These are phyloP conservation scores for Trematocara zebra DNA, from an alignment of 2,113 vertebrate species.

Conservation along the genomic window DNA sequence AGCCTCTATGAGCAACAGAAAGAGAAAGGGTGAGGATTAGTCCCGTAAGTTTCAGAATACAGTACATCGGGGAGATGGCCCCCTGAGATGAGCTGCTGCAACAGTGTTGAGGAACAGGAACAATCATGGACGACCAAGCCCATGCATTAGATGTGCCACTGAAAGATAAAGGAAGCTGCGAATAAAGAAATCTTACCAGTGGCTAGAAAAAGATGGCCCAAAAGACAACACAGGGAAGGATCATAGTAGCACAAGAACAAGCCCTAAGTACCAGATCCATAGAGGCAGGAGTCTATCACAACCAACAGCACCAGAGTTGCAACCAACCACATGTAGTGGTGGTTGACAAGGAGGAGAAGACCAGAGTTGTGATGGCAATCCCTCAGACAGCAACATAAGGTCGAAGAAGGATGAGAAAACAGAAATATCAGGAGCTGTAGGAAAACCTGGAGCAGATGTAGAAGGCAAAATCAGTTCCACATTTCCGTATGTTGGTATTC, in stretches of 20 bases:
- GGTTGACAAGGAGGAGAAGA: not conserved
- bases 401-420: not conserved
- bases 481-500: fast-evolving
- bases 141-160: fast-evolving
- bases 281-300: not conserved
- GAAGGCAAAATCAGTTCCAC: not conserved
- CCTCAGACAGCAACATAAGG: not conserved
- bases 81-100: not conserved
- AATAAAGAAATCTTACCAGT: not conserved
- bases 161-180: fast-evolving
- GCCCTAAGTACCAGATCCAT: not conserved
- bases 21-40: not conserved
- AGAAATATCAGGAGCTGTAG: not conserved
- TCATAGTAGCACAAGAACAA: not conserved
- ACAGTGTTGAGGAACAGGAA: not conserved
- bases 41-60: not conserved
- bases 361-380: not conserved
- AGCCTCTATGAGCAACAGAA: not conserved
- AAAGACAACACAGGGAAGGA: not conserved
- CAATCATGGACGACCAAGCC: not conserved
- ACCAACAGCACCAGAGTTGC: not conserved
- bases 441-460: not conserved
- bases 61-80: not conserved
- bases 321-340: not conserved
- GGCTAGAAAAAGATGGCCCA: fast-evolving